phyloP scores from a whole-genome alignment of 2,113 vertebrate species.

The Toxotes chatareus region DNA sequence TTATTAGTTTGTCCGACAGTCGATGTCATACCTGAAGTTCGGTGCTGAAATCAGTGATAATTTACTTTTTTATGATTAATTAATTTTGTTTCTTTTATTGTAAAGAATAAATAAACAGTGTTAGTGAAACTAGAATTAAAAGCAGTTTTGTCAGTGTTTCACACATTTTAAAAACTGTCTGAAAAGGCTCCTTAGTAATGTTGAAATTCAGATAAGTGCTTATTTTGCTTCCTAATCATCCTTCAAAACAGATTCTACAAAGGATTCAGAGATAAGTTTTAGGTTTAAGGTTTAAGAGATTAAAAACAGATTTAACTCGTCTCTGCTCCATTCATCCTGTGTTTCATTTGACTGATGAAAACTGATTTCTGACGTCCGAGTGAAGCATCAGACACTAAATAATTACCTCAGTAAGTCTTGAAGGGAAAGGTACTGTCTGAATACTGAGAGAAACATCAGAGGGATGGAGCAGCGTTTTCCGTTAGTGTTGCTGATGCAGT shows the following conservation, averaged over 20 bases:
- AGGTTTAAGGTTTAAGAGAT: not conserved
- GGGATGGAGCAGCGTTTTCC: not conserved
- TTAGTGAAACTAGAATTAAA: too few species aligned
- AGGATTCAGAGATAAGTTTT: not conserved
- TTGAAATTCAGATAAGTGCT: too few species aligned
- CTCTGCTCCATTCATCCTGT: not conserved
- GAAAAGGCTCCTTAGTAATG: not conserved
- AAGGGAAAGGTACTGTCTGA: not conserved
- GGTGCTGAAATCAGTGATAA: too few species aligned
- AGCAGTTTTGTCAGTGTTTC: too few species aligned
- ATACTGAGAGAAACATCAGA: constrained; percentile 3
- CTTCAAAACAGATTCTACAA: not conserved
- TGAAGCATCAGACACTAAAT: not conserved
- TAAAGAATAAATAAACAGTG: too few species aligned
- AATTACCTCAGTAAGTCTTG: not conserved
- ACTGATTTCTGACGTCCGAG: not conserved
- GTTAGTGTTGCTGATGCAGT: not conserved
- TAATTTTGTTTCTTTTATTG: too few species aligned
- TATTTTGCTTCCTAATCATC: not conserved
- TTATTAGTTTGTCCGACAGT: too few species aligned
- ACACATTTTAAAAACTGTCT: too few species aligned
- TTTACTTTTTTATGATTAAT: too few species aligned
- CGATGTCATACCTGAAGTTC: too few species aligned
- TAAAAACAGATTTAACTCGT: not conserved
- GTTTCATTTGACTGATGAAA: not conserved